These are phyloP conservation scores for Spinus pinus DNA, from an alignment of 2,797 vertebrate genomes.

Conservation along the genomic window DNA sequence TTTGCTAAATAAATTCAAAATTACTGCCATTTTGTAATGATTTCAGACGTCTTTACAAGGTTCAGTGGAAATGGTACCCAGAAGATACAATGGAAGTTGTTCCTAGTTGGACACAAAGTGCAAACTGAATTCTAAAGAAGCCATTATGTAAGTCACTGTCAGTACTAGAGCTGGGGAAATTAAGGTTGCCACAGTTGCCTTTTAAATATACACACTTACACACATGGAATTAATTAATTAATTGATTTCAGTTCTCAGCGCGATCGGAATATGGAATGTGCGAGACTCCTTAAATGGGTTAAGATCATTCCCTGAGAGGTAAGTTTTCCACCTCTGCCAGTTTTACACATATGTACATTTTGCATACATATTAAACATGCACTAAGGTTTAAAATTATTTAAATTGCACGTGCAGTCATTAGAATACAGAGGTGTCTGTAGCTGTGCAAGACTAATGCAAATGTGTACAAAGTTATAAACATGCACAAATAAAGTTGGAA, in stretches of 20 bases:
- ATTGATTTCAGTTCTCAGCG: background rate
- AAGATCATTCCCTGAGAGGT: conserved; percentile 64
- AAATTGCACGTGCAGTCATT: conserved; percentile 52
- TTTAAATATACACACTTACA: background rate
- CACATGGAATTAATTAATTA: background rate
- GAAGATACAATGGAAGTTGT: background rate
- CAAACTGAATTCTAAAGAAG: background rate
- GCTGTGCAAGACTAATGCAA: conserved; percentile 62
- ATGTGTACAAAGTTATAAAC: conserved; percentile 51
- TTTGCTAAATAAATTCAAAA: background rate
- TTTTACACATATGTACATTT: conserved; percentile 59
- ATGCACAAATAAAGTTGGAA: conserved; percentile 57
- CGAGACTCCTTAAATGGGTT: conserved; percentile 39
- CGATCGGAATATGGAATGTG: conserved; percentile 8
- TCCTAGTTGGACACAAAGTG: conserved; percentile 6
- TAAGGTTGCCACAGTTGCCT: background rate
- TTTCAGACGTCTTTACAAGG: background rate
- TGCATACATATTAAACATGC: conserved; percentile 65
- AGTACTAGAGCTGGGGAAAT: background rate
- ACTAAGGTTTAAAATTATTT: conserved; percentile 48
- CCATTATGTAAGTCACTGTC: background rate
- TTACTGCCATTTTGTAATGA: background rate
- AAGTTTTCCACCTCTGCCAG: conserved; percentile 59
- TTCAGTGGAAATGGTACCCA: background rate
- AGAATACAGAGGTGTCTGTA: conserved; percentile 62